These are phyloP conservation scores for Aporophyla nigra DNA, from an alignment of 2,888 invertebrate species.

Conservation along the genomic window DNA sequence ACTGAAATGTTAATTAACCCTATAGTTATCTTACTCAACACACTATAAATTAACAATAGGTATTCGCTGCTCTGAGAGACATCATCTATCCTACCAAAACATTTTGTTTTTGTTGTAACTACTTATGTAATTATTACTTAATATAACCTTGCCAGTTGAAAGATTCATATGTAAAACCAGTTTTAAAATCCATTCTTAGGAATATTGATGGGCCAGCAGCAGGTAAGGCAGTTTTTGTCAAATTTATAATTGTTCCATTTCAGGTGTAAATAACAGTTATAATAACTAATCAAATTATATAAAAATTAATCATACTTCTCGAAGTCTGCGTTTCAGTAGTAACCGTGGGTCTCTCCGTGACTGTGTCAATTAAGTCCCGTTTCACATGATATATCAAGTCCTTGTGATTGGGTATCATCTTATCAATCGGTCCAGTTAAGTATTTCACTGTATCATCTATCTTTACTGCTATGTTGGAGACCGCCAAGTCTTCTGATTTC, in stretches of 20 bases:
- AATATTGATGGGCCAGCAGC: not conserved
- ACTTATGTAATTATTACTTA: not conserved
- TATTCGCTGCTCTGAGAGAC: not conserved
- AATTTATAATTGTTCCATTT: not conserved
- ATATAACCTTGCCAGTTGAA: not conserved
- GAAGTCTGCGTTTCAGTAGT: conserved; percentile 88
- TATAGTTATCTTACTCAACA: not conserved
- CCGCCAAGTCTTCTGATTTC: conserved; percentile 90
- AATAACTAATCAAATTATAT: not conserved
- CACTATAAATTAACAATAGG: conserved; percentile 3
- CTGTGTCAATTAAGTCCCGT: conserved; percentile 92
- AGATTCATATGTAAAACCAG: not conserved
- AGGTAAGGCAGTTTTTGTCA: not conserved
- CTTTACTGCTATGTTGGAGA: conserved; percentile 92
- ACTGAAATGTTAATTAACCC: conserved; percentile 1
- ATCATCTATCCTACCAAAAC: not conserved
- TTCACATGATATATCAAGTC: conserved; percentile 92
- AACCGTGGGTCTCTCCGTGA: conserved; percentile 84
- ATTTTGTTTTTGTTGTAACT: not conserved
- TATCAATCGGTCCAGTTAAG: conserved; percentile 91
- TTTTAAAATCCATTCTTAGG: too few species aligned
- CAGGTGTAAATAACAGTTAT: not conserved
- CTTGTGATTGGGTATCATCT: conserved; percentile 92
- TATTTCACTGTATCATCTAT: conserved; percentile 90
- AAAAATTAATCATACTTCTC: conserved; percentile 71